Percentiles rank a stretch among this genome's conserved stretches.
Conservation (phyloP, 2,113 vertebrate genomes). For the Mustela nigripes region DNA sequence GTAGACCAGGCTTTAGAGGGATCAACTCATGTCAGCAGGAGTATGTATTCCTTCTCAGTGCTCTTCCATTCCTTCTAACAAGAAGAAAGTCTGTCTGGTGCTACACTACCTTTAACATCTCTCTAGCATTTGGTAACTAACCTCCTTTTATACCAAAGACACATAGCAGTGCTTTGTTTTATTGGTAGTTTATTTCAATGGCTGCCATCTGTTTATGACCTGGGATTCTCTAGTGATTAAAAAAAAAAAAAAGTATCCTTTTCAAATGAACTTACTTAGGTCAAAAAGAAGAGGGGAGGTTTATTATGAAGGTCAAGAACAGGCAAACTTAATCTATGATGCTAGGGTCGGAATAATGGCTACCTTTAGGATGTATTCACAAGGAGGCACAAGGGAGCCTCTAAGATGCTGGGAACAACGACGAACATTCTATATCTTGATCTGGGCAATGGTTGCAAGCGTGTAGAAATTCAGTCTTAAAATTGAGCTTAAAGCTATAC, state of each 20-base stretch:
- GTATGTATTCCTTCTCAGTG: neutral
- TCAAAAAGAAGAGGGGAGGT: neutral
- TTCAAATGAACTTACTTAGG: conserved; percentile 9
- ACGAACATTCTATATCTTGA: neutral
- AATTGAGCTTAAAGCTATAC: conserved; percentile 15
- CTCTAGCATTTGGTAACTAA: neutral
- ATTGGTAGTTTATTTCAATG: neutral
- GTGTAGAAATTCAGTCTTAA: neutral
- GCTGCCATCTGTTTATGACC: neutral
- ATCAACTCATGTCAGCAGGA: neutral
- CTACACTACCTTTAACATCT: neutral
- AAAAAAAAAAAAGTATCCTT: conserved; percentile 1
- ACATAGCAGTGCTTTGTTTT: neutral
- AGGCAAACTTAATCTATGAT: neutral
- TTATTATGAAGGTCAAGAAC: neutral
- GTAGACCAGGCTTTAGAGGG: neutral
- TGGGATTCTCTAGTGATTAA: neutral
- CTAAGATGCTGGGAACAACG: neutral
- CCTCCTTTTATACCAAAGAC: neutral
- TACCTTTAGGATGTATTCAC: neutral
- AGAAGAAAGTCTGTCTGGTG: neutral
- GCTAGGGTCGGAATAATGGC: neutral
- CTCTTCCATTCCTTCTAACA: neutral
- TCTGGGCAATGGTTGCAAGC: neutral
- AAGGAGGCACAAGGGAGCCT: neutral